Conservation (phyloP, 37 sponge, comb jelly and placozoan genomes). For the Axinella damicornis region DNA sequence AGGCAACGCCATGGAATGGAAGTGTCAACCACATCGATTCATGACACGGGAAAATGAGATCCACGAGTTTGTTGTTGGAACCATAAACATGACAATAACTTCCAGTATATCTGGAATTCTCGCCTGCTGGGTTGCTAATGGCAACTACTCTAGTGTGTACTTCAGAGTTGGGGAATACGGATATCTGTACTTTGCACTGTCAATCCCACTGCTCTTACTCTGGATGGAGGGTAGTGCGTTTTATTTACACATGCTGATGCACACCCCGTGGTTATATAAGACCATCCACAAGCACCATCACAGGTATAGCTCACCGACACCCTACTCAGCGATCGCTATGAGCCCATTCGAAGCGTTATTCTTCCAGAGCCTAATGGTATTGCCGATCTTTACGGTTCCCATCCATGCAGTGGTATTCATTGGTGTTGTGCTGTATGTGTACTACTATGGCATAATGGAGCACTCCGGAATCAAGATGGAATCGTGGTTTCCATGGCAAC, state of each 20-base stretch:
- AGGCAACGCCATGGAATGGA: slow-evolving; percentile 32
- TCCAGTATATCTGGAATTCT: slow-evolving; percentile 38
- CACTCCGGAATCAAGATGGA: slow-evolving; percentile 64
- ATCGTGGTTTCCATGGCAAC: slow-evolving; percentile 64
- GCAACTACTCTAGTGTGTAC: slow-evolving; percentile 45
- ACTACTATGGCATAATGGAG: slow-evolving; percentile 58
- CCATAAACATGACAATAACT: slow-evolving; percentile 37
- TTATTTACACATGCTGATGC: slow-evolving; percentile 48
- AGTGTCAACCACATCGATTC: slow-evolving; percentile 62
- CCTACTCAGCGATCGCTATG: slow-evolving; percentile 30
- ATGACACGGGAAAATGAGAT: slow-evolving; percentile 51
- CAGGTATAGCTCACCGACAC: not conserved
- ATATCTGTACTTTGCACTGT: slow-evolving; percentile 28
- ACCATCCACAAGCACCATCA: slow-evolving; percentile 57
- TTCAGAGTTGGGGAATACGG: slow-evolving; percentile 54
- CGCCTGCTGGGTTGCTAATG: slow-evolving; percentile 47
- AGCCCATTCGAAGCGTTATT: slow-evolving; percentile 37
- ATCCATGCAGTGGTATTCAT: slow-evolving; percentile 43
- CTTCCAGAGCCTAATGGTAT: slow-evolving; percentile 15
- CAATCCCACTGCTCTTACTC: slow-evolving; percentile 32
- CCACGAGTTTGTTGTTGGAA: slow-evolving; percentile 53
- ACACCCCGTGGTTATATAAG: slow-evolving; percentile 49
- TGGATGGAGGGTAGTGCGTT: slow-evolving; percentile 49
- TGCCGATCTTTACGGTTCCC: slow-evolving; percentile 36
- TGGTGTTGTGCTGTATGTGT: slow-evolving; percentile 24